phyloP scores from a whole-genome alignment of 2,113 vertebrate species.

The Rhinoderma darwinii region DNA sequence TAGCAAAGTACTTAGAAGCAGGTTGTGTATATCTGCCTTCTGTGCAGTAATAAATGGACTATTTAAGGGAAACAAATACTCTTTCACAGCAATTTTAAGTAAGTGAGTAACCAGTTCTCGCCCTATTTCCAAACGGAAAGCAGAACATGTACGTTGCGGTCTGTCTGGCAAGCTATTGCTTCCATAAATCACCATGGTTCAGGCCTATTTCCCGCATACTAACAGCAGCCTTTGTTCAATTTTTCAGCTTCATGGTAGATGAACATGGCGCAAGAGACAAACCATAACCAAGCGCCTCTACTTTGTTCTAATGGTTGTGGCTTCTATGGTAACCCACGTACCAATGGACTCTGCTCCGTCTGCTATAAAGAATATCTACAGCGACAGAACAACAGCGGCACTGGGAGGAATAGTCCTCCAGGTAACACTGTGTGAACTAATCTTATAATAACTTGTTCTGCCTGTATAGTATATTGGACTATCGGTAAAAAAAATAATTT shows the following conservation, averaged over 20 bases:
- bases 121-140: not conserved
- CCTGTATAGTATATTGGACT: not conserved
- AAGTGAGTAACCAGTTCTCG: no score
- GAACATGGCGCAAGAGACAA: conserved; percentile 90
- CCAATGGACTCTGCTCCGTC: conserved; percentile 88
- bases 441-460: not conserved
- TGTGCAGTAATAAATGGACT: no score
- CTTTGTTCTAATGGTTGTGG: conserved; percentile 89
- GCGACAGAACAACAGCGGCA: conserved; percentile 83
- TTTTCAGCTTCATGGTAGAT: conserved; percentile 74
- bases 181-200: not conserved
- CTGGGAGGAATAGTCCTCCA: conserved; percentile 82
- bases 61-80: no score
- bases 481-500: not conserved
- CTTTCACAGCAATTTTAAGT: no score
- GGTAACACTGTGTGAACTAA: conserved; percentile 68
- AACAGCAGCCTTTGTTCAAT: not conserved
- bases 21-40: not conserved
- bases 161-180: not conserved
- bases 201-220: not conserved
- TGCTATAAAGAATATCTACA: conserved; percentile 91
- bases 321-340: conserved; percentile 88
- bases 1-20: not conserved
- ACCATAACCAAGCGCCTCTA: conserved; percentile 87
- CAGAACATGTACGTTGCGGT: not conserved